phyloP scores from a whole-genome alignment of 1,140 invertebrate species.

The Ceratina japonica region DNA sequence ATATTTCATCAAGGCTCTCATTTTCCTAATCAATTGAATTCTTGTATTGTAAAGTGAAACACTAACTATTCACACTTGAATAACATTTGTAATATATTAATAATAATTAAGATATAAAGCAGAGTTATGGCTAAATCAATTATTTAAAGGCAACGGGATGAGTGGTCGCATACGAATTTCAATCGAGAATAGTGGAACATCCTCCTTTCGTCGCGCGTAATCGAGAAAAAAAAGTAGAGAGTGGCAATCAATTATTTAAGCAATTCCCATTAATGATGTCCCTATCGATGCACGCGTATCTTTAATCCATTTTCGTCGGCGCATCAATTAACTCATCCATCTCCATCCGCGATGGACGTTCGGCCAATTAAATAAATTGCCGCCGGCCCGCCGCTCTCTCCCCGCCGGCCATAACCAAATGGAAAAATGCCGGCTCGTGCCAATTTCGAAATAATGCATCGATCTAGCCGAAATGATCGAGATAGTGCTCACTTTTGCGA shows the following conservation, averaged over 20 bases:
- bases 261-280: constrained; percentile 19
- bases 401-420: constrained; percentile 17
- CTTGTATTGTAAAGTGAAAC: no score
- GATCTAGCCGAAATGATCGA: constrained; percentile 13
- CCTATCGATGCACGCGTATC: constrained; percentile 33
- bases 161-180: no score
- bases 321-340: constrained; percentile 31
- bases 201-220: neutral
- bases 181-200: neutral
- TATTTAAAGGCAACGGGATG: no score
- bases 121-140: no score
- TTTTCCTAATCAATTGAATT: no score
- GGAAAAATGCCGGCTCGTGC: constrained; percentile 23
- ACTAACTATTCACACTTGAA: no score
- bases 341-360: constrained; percentile 17
- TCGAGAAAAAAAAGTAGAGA: neutral
- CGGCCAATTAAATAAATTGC: constrained; percentile 45
- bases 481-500: neutral
- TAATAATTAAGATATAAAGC: no score
- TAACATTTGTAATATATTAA: no score
- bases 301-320: constrained; percentile 42
- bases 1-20: no score
- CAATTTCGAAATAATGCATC: constrained; percentile 32
- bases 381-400: neutral
- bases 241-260: constrained; percentile 31